These are phyloP conservation scores for Pygoscelis antarcticus DNA, from an alignment of 2,113 vertebrate species.

Conservation along the genomic window DNA sequence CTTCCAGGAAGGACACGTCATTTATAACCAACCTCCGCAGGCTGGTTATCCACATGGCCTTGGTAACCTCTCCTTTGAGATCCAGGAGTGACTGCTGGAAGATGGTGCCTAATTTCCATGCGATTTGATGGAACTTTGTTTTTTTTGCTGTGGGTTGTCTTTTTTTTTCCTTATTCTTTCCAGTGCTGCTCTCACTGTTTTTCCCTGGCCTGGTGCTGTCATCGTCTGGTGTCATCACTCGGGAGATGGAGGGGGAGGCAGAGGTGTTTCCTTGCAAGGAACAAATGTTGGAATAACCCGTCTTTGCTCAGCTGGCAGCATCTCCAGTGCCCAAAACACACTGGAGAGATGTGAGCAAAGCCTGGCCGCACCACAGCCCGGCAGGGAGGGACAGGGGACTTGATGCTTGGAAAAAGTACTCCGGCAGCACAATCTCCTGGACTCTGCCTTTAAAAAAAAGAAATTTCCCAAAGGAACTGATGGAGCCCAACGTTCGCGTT, in stretches of 20 bases:
- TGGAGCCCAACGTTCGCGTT: not conserved
- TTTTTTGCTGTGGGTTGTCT: fast-evolving
- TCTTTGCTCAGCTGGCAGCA: not conserved
- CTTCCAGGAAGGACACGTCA: not conserved
- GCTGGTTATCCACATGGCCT: not conserved
- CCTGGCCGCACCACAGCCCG: not conserved
- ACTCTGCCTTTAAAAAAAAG: not conserved
- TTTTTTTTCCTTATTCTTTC: not conserved
- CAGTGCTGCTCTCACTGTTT: not conserved
- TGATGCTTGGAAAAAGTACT: not conserved
- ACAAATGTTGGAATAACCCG: not conserved
- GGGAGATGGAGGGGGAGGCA: not conserved
- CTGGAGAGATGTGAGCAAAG: not conserved
- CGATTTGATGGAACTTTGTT: not conserved
- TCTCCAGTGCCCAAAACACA: not conserved
- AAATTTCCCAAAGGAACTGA: not conserved
- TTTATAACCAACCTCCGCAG: not conserved
- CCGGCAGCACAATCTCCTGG: not conserved
- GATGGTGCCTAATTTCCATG: not conserved
- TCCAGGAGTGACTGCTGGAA: not conserved
- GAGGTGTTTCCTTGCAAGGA: not conserved
- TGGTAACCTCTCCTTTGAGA: not conserved
- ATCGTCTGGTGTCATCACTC: fast-evolving
- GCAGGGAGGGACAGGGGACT: not conserved
- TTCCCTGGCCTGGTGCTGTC: not conserved